Conservation (phyloP, 2,888 invertebrate genomes). For the Andrena chrysosceles region DNA sequence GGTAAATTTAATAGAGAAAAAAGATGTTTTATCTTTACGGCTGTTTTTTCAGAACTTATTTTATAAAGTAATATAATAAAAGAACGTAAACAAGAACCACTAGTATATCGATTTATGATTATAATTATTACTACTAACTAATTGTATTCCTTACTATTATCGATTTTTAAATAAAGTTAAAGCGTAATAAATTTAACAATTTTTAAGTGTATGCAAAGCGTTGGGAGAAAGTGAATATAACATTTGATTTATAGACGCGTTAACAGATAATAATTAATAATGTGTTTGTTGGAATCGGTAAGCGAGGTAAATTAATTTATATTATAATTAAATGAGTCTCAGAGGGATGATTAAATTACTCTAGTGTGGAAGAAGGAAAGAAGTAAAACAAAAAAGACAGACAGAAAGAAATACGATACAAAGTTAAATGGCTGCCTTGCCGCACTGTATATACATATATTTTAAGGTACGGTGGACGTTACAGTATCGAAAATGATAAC, state of each 20-base stretch:
- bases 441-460: constrained; percentile 75
- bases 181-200: constrained; percentile 67
- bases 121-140: constrained; percentile 73
- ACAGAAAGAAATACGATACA: constrained; percentile 39
- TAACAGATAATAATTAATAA: constrained; percentile 61
- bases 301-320: constrained; percentile 74
- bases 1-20: constrained; percentile 39
- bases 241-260: constrained; percentile 71
- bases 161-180: constrained; percentile 74
- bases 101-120: constrained; percentile 77
- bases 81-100: constrained; percentile 67
- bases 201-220: constrained; percentile 69
- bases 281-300: constrained; percentile 70
- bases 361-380: constrained; percentile 49
- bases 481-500: constrained; percentile 33
- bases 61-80: constrained; percentile 75
- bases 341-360: constrained; percentile 76
- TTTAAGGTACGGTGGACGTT: constrained; percentile 56
- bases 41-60: constrained; percentile 76
- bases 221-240: constrained; percentile 52
- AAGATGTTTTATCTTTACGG: constrained; percentile 70
- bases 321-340: constrained; percentile 76
- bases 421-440: constrained; percentile 67
- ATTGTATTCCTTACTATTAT: constrained; percentile 75
- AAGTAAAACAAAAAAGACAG: background rate